These are phyloP conservation scores for Camarhynchus parvulus DNA, from an alignment of 2,113 vertebrate genomes.

Conservation along the genomic window DNA sequence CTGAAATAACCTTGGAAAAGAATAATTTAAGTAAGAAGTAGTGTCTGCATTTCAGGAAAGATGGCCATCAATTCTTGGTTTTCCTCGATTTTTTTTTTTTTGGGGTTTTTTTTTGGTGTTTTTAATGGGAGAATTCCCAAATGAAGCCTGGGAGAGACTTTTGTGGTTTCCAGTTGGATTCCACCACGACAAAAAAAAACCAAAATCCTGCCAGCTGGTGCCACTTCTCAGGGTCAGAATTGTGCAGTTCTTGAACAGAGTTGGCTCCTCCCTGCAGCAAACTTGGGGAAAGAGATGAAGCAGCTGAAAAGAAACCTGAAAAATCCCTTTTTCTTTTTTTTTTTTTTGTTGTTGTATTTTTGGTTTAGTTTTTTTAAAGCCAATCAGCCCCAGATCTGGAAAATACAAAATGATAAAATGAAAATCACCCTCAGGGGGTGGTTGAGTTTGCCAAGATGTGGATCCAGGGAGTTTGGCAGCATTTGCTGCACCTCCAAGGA, in stretches of 20 bases:
- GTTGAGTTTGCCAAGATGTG: background rate
- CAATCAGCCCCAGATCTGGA: background rate
- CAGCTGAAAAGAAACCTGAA: background rate
- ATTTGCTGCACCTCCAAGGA: background rate
- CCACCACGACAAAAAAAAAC: background rate
- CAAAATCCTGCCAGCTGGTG: slow-evolving; percentile 5
- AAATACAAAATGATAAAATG: background rate
- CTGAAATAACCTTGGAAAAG: slow-evolving; percentile 1
- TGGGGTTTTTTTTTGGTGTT: background rate
- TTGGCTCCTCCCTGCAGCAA: slow-evolving; percentile 44
- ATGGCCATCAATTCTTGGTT: slow-evolving; percentile 29
- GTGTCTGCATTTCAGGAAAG: slow-evolving; percentile 40
- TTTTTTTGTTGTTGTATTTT: background rate
- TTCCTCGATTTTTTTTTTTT: background rate
- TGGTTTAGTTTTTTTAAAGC: background rate
- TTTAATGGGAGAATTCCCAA: background rate
- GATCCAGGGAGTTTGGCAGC: background rate
- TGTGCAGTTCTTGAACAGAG: slow-evolving; percentile 25
- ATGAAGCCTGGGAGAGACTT: background rate
- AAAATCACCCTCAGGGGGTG: background rate
- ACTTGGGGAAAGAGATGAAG: background rate
- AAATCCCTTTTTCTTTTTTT: background rate
- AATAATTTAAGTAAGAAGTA: slow-evolving; percentile 50
- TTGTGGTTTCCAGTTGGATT: background rate
- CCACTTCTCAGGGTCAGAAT: slow-evolving; percentile 57